phyloP scores from a whole-genome alignment of 2,888 invertebrate species.

The Siphlonurus alternatus region DNA sequence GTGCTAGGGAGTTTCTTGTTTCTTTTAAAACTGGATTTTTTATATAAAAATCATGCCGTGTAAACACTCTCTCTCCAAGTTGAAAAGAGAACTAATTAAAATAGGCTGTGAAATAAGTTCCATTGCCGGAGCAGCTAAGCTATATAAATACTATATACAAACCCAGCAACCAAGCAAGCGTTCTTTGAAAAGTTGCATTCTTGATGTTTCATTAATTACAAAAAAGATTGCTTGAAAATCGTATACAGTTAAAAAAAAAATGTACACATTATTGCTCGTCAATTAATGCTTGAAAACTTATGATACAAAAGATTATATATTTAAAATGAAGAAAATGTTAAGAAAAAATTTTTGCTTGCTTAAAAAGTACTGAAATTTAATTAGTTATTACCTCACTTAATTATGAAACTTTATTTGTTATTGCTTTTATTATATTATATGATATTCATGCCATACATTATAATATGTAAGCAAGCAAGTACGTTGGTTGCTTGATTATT shows the following conservation, averaged over 20 bases:
- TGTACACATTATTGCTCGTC: background rate
- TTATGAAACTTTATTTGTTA: no score
- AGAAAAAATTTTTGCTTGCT: background rate
- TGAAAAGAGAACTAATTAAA: conserved; percentile 4
- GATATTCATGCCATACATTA: no score
- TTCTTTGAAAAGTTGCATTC: background rate
- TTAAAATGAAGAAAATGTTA: background rate
- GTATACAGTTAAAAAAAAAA: background rate
- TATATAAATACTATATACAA: background rate
- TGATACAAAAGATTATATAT: background rate
- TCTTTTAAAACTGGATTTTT: background rate
- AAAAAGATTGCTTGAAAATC: background rate
- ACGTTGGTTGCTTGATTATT: no score
- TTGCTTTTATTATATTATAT: no score
- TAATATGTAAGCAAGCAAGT: no score
- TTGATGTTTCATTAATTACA: background rate
- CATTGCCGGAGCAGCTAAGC: background rate
- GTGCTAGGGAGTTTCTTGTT: background rate
- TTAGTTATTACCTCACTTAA: no score
- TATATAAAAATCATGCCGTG: background rate
- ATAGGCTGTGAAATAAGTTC: background rate
- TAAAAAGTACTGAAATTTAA: no score
- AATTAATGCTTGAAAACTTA: background rate
- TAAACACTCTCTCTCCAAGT: background rate
- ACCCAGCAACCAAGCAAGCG: background rate